Evolutionary conservation across 2,113 vertebrate genomes (phyloP).

Genomic region (Dicentrarchus labrax): DNA sequence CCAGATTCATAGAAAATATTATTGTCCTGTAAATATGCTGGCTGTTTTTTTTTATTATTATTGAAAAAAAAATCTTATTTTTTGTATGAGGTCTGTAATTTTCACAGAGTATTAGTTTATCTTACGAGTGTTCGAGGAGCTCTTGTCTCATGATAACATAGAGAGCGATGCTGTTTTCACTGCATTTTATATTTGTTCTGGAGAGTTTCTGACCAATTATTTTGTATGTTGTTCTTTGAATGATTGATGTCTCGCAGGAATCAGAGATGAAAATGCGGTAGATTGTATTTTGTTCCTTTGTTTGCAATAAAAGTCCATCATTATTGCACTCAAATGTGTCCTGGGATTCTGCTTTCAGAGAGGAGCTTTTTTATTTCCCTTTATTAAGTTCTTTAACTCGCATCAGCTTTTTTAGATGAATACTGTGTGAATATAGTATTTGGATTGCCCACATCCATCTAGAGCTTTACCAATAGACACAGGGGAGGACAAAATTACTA

Average conservation of each 20-base stretch:
- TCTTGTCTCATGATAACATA: slow-evolving; percentile 34
- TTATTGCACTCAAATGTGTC: slow-evolving; percentile 63
- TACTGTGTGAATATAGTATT: neutral
- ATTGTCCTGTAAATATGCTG: slow-evolving; percentile 84
- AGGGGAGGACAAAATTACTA: neutral
- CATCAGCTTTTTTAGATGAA: neutral
- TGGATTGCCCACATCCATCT: neutral
- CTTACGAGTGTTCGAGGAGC: slow-evolving; percentile 30
- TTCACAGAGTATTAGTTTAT: slow-evolving; percentile 72
- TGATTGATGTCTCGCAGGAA: slow-evolving; percentile 75
- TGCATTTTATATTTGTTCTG: slow-evolving; percentile 74
- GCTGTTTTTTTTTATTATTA: slow-evolving; percentile 71
- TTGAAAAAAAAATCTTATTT: slow-evolving; percentile 64
- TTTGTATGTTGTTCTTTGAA: slow-evolving; percentile 75
- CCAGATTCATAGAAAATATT: slow-evolving; percentile 81
- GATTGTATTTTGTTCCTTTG: slow-evolving; percentile 72
- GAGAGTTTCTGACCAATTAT: slow-evolving; percentile 73
- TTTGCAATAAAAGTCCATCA: slow-evolving; percentile 82
- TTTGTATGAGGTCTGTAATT: slow-evolving; percentile 80
- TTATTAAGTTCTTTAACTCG: neutral
- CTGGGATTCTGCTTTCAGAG: slow-evolving; percentile 42
- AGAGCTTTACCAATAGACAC: neutral
- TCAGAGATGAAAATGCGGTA: slow-evolving; percentile 66
- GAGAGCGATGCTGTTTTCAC: slow-evolving; percentile 60
- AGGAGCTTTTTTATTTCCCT: neutral